phyloP scores from a whole-genome alignment of 2,113 vertebrate species.

The Colius striatus region DNA sequence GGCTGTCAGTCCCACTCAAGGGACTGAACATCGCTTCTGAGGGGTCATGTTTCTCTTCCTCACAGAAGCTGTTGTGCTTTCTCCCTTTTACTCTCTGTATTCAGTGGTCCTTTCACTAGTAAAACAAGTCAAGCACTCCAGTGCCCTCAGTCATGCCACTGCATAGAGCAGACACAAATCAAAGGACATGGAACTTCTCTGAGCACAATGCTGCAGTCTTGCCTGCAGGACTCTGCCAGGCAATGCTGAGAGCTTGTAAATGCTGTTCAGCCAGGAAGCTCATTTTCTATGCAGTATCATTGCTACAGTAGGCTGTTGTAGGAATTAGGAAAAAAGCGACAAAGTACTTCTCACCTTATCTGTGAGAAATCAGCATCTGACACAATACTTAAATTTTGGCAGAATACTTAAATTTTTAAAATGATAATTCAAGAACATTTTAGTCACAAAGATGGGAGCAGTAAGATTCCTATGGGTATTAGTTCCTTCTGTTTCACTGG shows the following conservation, averaged over 20 bases:
- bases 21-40: not conserved
- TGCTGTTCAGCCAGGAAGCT: not conserved
- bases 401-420: not conserved
- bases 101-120: not conserved
- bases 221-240: not conserved
- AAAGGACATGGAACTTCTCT: not conserved
- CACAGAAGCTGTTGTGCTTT: not conserved
- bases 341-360: not conserved
- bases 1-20: not conserved
- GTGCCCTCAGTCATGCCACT: accelerated
- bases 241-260: not conserved
- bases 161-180: not conserved
- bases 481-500: not conserved
- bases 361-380: not conserved
- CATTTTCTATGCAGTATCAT: not conserved
- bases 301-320: not conserved
- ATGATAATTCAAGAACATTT: not conserved
- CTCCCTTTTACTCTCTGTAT: not conserved
- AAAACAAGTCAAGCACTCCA: not conserved
- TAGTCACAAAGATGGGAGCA: not conserved
- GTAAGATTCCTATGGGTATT: not conserved
- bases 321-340: not conserved
- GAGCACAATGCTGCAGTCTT: not conserved
- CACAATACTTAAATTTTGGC: not conserved
- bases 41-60: not conserved